Base-by-base conservation (phyloP, 2,888 invertebrate genomes). In the Ectemnius lituratus region DNA sequence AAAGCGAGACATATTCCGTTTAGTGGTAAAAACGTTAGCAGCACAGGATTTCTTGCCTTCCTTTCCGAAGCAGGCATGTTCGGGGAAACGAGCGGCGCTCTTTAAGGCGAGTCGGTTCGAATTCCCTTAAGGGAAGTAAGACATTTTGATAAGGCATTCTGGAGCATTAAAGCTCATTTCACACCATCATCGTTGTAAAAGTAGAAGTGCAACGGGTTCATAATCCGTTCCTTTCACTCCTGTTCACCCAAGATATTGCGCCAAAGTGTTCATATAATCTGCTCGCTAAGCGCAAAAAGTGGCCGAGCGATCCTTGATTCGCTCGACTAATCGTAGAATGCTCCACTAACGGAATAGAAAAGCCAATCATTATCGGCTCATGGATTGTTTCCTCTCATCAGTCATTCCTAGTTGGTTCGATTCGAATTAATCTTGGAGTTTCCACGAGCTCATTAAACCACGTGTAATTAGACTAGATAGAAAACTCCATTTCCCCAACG, bases 231-330 rank as follows among this genome's bases (percentile, higher is more conserved):
- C 86, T 86, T 86, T 86, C 86, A 86, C 86, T 80, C 66, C 75
- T 80, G 71, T 79, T 85, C 82, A 85, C 85, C 80, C 85, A 83
- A 84, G 85, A 79, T 73, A 78, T 82, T 82, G 85, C 85, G 75
- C 78, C 77, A 82, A 73, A 68, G 61, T 73, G 77, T 81, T 73
- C 73, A 67, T 73, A 75, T 81, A 82, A 83, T 76, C 78, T 60
- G 72, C 64, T 57, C 58, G 72, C 64, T 61, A 56, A 57, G 47
- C 37, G 49, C 52, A 64, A 56, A 73, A 76, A 76, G 79, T 77
- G 80, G 60, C 67, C 67, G 62, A 73, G 71, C 68, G 67, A 74
- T 69, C 59, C 70, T 67, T 56, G 76, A 65, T 58, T 67, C 75
- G 63, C 8, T 45, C 37, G 47, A 0, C 58, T 62, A 76, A 52